These are phyloP conservation scores for Rhabdomys pumilio DNA, from an alignment of 2,797 vertebrate species.

Conservation along the genomic window DNA sequence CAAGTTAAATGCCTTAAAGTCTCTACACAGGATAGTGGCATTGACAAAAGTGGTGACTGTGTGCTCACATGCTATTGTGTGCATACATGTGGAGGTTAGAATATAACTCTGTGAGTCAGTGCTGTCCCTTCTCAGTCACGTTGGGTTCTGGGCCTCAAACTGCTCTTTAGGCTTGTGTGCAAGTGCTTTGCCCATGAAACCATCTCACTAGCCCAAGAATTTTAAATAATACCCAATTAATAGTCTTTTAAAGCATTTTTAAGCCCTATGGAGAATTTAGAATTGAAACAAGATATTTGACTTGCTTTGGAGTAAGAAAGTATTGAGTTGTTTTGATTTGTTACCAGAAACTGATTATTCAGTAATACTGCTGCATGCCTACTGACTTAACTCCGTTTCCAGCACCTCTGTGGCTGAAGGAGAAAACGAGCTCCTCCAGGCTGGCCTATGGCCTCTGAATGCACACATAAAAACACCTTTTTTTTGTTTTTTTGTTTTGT, in stretches of 20 bases:
- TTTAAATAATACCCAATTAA: background rate
- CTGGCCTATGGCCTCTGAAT: background rate
- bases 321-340: background rate
- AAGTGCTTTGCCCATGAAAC: background rate
- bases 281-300: slow-evolving; percentile 3
- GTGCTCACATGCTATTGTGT: background rate
- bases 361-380: background rate
- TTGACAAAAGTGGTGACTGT: background rate
- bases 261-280: slow-evolving; percentile 48
- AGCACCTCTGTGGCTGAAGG: background rate
- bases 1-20: background rate
- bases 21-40: background rate
- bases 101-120: background rate
- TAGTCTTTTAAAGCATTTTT: slow-evolving; percentile 58
- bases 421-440: background rate
- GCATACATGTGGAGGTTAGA: too few species aligned
- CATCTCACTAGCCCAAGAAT: background rate
- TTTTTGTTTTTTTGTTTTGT: background rate
- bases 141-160: background rate
- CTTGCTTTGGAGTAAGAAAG: slow-evolving; percentile 34
- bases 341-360: background rate
- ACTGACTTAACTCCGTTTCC: too few species aligned
- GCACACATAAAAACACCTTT: background rate
- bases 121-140: background rate
- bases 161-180: background rate